Conservation (phyloP, 2,797 vertebrate genomes). For the Acomys russatus region DNA sequence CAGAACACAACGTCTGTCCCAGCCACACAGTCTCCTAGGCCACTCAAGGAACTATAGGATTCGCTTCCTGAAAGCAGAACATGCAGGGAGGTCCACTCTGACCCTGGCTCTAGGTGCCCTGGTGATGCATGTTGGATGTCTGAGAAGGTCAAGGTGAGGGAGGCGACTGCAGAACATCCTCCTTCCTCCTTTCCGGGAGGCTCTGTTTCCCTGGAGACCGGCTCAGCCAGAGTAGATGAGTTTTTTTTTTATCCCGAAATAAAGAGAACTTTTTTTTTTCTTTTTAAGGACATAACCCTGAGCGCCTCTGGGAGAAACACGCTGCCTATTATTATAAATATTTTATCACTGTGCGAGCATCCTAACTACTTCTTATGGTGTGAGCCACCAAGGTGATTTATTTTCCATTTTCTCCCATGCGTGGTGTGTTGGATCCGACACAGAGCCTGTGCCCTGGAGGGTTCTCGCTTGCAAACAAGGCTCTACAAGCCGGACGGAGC, state of each 20-base stretch:
- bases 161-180: neutral
- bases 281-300: conserved; percentile 73
- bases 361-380: neutral
- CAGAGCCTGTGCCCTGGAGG: conserved; percentile 47
- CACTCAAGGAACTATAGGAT: neutral
- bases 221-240: conserved; percentile 25
- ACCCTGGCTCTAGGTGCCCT: neutral
- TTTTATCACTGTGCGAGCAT: conserved; percentile 40
- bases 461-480: neutral
- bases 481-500: conserved; percentile 6
- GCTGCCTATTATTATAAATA: conserved; percentile 71
- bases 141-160: conserved; percentile 44
- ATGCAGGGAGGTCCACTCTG: neutral
- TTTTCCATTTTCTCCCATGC: neutral
- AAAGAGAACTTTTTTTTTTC: conserved; percentile 43
- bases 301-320: conserved; percentile 42
- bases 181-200: neutral
- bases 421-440: neutral
- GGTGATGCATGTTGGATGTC: neutral
- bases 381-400: neutral
- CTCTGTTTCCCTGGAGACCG: conserved; percentile 68
- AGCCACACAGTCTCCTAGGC: too few relatives aligned
- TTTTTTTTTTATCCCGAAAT: conserved; percentile 64
- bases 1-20: neutral
- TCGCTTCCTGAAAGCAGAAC: neutral